These are phyloP conservation scores for Coptodon bakossiorum DNA, from an alignment of 2,113 vertebrate genomes.

Conservation along the genomic window DNA sequence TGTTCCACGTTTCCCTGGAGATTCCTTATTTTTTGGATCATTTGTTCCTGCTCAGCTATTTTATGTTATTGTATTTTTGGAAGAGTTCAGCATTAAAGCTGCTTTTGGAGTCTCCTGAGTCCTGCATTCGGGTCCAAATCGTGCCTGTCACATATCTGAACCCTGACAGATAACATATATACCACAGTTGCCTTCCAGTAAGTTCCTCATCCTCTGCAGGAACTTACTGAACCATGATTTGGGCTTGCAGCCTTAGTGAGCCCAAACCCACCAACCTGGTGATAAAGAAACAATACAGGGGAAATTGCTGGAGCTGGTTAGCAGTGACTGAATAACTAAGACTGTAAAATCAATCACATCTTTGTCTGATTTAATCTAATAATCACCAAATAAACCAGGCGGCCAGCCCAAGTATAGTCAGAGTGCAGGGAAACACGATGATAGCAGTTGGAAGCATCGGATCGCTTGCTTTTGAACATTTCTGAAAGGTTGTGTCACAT, in stretches of 20 bases:
- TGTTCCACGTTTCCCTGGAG: not conserved
- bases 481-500: not conserved
- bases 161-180: not conserved
- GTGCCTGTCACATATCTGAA: not conserved
- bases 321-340: not conserved
- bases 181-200: not conserved
- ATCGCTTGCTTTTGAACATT: not conserved
- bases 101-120: not conserved
- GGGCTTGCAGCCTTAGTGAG: not conserved
- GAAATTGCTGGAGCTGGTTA: not conserved
- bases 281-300: not conserved
- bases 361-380: accelerated
- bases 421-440: not conserved
- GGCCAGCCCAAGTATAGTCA: not conserved
- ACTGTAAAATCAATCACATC: not conserved
- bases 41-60: not conserved
- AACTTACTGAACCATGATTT: not conserved
- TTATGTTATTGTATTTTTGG: not conserved
- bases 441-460: not conserved
- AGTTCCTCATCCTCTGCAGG: not conserved
- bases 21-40: not conserved
- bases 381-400: not conserved
- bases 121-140: accelerated
- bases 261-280: not conserved
- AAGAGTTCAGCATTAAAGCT: not conserved